phyloP scores from a whole-genome alignment of 2,113 vertebrate species.

The Gadus chalcogrammus region DNA sequence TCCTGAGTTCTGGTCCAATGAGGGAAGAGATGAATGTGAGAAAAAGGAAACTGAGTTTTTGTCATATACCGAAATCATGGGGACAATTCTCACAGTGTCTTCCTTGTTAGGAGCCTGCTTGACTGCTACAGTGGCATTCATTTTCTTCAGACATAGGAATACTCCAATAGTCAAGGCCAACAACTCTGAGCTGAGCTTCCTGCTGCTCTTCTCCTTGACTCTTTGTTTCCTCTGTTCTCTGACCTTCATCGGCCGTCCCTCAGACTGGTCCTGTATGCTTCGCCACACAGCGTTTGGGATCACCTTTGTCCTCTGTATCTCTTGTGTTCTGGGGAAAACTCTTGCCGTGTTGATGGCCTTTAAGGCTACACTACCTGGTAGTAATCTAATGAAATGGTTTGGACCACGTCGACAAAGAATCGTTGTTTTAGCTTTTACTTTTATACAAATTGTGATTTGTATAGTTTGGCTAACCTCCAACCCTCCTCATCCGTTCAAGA shows the following conservation, averaged over 20 bases:
- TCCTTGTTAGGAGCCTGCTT: slow-evolving; percentile 66
- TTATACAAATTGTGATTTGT: slow-evolving; percentile 68
- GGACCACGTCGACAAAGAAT: slow-evolving; percentile 67
- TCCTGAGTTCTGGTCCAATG: slow-evolving; percentile 68
- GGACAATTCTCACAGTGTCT: slow-evolving; percentile 54
- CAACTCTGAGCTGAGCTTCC: slow-evolving; percentile 75
- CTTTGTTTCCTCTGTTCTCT: slow-evolving; percentile 73
- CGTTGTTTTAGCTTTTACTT: slow-evolving; percentile 56
- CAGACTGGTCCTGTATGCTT: slow-evolving; percentile 72
- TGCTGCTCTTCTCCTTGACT: slow-evolving; percentile 71
- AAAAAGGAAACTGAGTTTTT: slow-evolving; percentile 69
- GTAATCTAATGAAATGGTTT: slow-evolving; percentile 72
- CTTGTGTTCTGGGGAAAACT: slow-evolving; percentile 77
- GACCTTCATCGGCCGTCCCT: slow-evolving; percentile 70
- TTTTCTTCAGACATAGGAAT: slow-evolving; percentile 70
- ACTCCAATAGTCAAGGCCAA: slow-evolving; percentile 73
- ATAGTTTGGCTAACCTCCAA: slow-evolving; percentile 65
- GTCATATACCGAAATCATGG: slow-evolving; percentile 62
- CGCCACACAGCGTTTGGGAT: slow-evolving; percentile 71
- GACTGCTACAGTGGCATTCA: slow-evolving; percentile 49
- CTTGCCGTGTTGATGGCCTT: slow-evolving; percentile 75
- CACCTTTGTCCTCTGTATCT: slow-evolving; percentile 73
- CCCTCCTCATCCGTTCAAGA: slow-evolving; percentile 64
- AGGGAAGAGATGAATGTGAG: slow-evolving; percentile 60
- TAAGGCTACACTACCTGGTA: slow-evolving; percentile 69